Evolutionary conservation across 2,113 vertebrate genomes (phyloP).

Genomic region (Hippocampus abdominalis): DNA sequence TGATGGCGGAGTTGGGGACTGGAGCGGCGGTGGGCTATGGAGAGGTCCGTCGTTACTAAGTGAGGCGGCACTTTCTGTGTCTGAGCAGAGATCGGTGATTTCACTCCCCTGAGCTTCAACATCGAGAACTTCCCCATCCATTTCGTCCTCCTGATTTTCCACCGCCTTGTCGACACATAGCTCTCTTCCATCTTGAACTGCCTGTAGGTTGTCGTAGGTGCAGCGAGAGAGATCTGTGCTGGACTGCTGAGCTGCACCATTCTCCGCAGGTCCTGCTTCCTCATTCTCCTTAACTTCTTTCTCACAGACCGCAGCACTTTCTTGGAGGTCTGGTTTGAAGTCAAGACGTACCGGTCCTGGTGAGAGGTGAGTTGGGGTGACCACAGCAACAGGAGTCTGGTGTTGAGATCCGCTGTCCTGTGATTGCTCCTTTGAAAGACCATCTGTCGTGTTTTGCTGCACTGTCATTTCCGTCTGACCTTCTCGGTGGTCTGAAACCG

Average conservation of each 20-base stretch:
- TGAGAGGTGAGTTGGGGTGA: conserved; percentile 35
- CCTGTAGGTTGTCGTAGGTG: conserved; percentile 1
- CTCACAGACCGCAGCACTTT: conserved; percentile 12
- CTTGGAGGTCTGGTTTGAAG: conserved; percentile 26
- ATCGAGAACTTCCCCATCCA: conserved; percentile 28
- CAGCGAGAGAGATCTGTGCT: background rate
- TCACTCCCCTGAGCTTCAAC: conserved; percentile 50
- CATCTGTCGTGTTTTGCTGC: conserved; percentile 9
- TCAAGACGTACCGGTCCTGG: conserved; percentile 1
- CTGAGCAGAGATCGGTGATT: conserved; percentile 55
- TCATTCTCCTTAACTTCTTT: conserved; percentile 24
- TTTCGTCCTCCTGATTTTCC: conserved; percentile 34
- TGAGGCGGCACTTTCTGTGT: conserved; percentile 66
- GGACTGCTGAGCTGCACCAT: conserved; percentile 8
- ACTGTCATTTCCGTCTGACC: conserved; percentile 5
- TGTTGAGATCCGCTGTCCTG: conserved; percentile 44
- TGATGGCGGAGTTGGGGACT: conserved; percentile 61
- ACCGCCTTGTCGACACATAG: conserved; percentile 23
- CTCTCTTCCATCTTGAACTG: conserved; percentile 4
- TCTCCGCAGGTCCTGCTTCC: conserved; percentile 19
- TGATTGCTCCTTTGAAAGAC: conserved; percentile 21
- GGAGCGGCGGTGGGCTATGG: conserved; percentile 63
- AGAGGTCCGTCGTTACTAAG: conserved; percentile 73
- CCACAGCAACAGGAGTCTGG: conserved; percentile 38
- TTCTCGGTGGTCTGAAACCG: conserved; percentile 9